phyloP scores from a whole-genome alignment of 1,140 invertebrate genomes.

The Holcopasites calliopsidis region DNA sequence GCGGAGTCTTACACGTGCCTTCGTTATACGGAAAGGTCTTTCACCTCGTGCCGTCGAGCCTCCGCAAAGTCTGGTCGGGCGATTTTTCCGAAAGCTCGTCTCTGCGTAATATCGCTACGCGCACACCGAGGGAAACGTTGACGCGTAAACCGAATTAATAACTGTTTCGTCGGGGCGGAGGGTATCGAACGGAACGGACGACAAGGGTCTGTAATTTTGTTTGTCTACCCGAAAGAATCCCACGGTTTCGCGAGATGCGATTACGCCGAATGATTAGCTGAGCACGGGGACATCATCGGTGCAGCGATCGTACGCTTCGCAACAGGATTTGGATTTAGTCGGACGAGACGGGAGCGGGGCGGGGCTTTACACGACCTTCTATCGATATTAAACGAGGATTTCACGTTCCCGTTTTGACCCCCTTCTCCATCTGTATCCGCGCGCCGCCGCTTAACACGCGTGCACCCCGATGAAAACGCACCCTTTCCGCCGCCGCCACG shows the following conservation, averaged over 20 bases:
- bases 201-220: not conserved
- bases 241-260: slow-evolving; percentile 29
- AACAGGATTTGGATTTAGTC: slow-evolving; percentile 57
- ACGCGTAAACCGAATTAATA: too few relatives aligned
- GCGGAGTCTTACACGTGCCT: slow-evolving; percentile 17
- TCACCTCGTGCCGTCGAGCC: slow-evolving; percentile 3
- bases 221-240: not conserved
- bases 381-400: slow-evolving; percentile 60
- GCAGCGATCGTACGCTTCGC: slow-evolving; percentile 48
- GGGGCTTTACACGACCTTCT: slow-evolving; percentile 54
- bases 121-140: not conserved
- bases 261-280: slow-evolving; percentile 46
- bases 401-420: slow-evolving; percentile 45
- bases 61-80: not conserved
- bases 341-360: slow-evolving; percentile 48
- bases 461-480: slow-evolving; percentile 20
- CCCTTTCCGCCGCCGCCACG: not conserved
- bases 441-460: slow-evolving; percentile 11
- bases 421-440: slow-evolving; percentile 30
- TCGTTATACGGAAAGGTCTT: slow-evolving; percentile 21
- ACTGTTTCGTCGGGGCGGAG: too few relatives aligned
- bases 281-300: slow-evolving; percentile 41
- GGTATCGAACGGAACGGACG: not conserved
- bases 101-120: not conserved
- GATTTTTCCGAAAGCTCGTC: slow-evolving; percentile 10